phyloP scores from a whole-genome alignment of 2,113 vertebrate species.

The Dendropsophus ebraccatus region DNA sequence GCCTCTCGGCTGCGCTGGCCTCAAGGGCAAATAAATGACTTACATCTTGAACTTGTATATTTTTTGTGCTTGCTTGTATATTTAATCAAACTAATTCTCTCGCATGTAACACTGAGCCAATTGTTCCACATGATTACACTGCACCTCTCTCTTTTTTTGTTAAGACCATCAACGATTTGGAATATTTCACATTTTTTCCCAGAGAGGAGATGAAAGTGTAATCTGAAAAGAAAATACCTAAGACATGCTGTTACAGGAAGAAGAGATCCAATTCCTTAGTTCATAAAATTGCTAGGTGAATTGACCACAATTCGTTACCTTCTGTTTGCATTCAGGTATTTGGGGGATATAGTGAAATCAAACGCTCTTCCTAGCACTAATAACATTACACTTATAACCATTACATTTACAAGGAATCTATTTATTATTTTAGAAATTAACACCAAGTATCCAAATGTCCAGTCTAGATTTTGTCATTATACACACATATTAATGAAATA shows the following conservation, averaged over 20 bases:
- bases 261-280: constrained; percentile 26
- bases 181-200: constrained; percentile 48
- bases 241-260: constrained; percentile 45
- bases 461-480: constrained; percentile 16
- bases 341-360: not conserved
- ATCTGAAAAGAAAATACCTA: constrained; percentile 43
- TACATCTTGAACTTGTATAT: constrained; percentile 47
- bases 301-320: not conserved
- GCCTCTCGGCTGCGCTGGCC: not conserved
- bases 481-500: constrained; percentile 35
- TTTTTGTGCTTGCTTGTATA: constrained; percentile 35
- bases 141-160: constrained; percentile 37
- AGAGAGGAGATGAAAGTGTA: constrained; percentile 41
- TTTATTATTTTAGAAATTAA: constrained; percentile 40
- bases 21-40: constrained; percentile 28
- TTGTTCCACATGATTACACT: constrained; percentile 49
- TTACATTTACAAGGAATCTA: constrained; percentile 1
- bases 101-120: constrained; percentile 44
- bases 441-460: constrained; percentile 20
- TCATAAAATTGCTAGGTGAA: constrained; percentile 23
- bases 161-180: constrained; percentile 13
- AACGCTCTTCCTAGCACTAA: not conserved
- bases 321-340: not conserved
- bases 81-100: constrained; percentile 31
- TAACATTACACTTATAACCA: not conserved